Evolutionary conservation across 2,797 vertebrate genomes (phyloP).

Genomic region (Dromococcyx pavoninus): DNA sequence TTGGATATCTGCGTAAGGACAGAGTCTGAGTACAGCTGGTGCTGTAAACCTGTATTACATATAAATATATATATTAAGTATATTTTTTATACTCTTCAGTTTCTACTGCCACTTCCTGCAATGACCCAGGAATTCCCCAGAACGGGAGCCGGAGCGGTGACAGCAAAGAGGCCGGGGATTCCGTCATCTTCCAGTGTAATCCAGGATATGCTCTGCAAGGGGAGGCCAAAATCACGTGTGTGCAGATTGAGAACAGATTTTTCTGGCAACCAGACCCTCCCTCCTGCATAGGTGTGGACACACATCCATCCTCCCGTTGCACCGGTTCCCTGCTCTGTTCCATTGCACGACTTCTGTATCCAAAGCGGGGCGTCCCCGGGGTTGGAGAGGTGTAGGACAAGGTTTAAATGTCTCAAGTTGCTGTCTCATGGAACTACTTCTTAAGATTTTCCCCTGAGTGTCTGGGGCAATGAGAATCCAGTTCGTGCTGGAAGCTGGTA

Average conservation of each 20-base stretch:
- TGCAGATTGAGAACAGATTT: constrained; percentile 94
- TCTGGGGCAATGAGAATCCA: background rate
- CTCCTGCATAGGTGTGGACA: constrained; percentile 83
- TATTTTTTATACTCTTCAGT: constrained; percentile 71
- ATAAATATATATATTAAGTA: background rate
- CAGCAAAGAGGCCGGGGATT: constrained; percentile 91
- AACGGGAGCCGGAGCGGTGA: constrained; percentile 93
- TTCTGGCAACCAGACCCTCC: constrained; percentile 99
- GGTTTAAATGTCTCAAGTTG: rapidly evolving
- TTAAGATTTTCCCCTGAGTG: background rate
- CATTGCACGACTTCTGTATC: too few relatives aligned
- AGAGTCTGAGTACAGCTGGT: background rate
- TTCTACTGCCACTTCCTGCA: constrained; percentile 95
- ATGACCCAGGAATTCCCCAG: constrained; percentile 93
- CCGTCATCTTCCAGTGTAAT: constrained; percentile 93
- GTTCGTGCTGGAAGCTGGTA: background rate
- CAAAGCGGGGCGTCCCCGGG: background rate
- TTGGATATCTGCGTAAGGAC: background rate
- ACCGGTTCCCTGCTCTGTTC: background rate
- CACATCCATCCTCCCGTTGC: background rate
- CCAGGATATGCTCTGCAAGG: constrained; percentile 92
- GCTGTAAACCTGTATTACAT: background rate
- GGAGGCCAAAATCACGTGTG: constrained; percentile 89
- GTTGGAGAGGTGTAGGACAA: background rate
- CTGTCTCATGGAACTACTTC: background rate